Evolutionary conservation across 2,113 vertebrate genomes (phyloP).

Genomic region (Istiophorus platypterus): DNA sequence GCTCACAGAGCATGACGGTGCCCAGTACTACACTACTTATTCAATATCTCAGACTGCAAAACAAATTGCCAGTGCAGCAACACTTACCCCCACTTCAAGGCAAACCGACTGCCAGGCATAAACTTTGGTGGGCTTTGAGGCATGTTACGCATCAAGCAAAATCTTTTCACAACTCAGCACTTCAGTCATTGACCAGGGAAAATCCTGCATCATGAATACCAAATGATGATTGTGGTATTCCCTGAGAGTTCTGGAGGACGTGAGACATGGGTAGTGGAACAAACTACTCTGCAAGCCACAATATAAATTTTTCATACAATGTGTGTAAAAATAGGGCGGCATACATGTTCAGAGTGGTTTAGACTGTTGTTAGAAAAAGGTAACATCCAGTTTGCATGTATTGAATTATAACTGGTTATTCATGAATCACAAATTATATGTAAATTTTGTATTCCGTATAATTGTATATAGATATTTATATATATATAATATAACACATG

Average conservation of each 20-base stretch:
- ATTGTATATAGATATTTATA: too few species aligned
- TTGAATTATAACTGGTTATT: too few species aligned
- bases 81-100: conserved; percentile 58
- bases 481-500: background rate
- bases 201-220: conserved; percentile 46
- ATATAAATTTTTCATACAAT: conserved; percentile 2
- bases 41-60: conserved; percentile 56
- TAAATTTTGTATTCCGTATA: too few species aligned
- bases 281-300: background rate
- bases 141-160: conserved; percentile 41
- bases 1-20: conserved; percentile 49
- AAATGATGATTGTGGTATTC: conserved; percentile 42
- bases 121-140: conserved; percentile 43
- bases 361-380: background rate
- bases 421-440: too few species aligned
- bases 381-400: too few species aligned
- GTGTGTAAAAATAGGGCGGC: conserved; percentile 3
- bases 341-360: background rate
- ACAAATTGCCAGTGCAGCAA: conserved; percentile 61
- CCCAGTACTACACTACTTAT: conserved; percentile 45
- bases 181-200: conserved; percentile 38
- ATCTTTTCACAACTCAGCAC: conserved; percentile 55
- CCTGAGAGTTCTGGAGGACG: conserved; percentile 20
- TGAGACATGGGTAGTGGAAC: conserved; percentile 12
- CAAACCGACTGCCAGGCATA: conserved; percentile 50